Percentiles rank a stretch among this genome's conserved stretches.
Evolutionary conservation across 1,140 invertebrate species (phyloP).

Genomic region (Drosophila willistoni): DNA sequence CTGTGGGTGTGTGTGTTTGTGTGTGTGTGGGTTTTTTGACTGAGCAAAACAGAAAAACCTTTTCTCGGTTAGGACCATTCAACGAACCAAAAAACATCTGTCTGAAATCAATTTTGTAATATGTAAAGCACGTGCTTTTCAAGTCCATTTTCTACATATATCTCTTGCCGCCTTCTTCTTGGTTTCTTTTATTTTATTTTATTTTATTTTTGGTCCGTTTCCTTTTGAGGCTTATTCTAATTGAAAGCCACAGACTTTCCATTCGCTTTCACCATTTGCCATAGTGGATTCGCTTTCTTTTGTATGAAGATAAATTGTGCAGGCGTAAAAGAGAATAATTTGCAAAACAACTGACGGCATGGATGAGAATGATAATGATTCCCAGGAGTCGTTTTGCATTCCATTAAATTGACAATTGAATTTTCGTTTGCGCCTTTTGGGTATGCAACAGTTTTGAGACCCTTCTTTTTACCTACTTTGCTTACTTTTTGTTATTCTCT

Average conservation of each 20-base stretch:
- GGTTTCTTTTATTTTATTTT: background rate
- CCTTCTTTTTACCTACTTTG: no score
- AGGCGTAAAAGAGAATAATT: constrained; percentile 38
- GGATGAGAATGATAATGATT: constrained; percentile 3
- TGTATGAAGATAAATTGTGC: constrained; percentile 70
- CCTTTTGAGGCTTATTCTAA: constrained; percentile 17
- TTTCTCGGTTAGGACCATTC: constrained; percentile 9
- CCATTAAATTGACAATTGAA: constrained; percentile 16
- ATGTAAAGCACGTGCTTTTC: constrained; percentile 12
- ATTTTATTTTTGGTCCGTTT: background rate
- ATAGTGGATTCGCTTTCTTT: constrained; percentile 4
- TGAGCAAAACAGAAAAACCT: background rate
- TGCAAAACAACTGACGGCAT: constrained; percentile 15
- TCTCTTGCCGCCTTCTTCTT: background rate
- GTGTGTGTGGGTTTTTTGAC: background rate
- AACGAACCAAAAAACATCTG: constrained; percentile 9
- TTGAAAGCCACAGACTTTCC: constrained; percentile 34
- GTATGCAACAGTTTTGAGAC: constrained; percentile 16
- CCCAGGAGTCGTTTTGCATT: background rate
- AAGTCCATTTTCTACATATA: constrained; percentile 9
- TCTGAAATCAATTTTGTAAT: constrained; percentile 13
- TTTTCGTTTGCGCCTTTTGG: constrained; percentile 8
- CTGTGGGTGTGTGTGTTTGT: background rate
- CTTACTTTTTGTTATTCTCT: background rate
- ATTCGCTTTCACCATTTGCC: background rate